These are phyloP conservation scores for Tachina grossa DNA, from an alignment of 2,888 invertebrate species.

Conservation along the genomic window DNA sequence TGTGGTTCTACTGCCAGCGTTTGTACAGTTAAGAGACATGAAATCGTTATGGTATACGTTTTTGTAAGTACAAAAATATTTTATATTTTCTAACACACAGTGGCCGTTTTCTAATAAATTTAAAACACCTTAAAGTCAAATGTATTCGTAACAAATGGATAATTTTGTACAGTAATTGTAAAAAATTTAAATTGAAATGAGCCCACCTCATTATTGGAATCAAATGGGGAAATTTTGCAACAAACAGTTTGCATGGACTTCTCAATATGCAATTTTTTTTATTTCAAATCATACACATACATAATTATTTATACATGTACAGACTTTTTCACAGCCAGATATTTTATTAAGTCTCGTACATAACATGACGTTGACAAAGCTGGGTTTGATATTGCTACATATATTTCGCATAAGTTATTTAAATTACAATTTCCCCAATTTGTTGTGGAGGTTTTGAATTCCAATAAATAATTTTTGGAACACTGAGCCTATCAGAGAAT, in stretches of 20 bases:
- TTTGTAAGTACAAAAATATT: slow-evolving; percentile 74
- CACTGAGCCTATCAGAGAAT: too few relatives aligned
- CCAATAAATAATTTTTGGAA: too few relatives aligned
- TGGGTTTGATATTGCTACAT: too few relatives aligned
- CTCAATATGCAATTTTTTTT: background rate
- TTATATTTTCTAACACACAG: slow-evolving; percentile 13
- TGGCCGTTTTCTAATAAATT: slow-evolving; percentile 26
- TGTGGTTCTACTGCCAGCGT: slow-evolving; percentile 88
- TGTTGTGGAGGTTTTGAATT: too few relatives aligned
- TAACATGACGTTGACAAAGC: too few relatives aligned
- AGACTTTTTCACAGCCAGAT: too few relatives aligned
- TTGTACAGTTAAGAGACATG: slow-evolving; percentile 89
- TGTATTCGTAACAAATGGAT: background rate
- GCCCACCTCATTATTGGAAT: slow-evolving; percentile 24
- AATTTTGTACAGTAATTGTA: background rate
- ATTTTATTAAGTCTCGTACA: too few relatives aligned
- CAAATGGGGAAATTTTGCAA: background rate
- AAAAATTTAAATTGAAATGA: slow-evolving; percentile 18
- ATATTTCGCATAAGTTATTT: too few relatives aligned
- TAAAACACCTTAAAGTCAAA: background rate
- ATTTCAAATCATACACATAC: background rate
- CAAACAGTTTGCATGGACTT: background rate
- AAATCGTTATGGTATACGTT: slow-evolving; percentile 78
- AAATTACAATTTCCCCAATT: too few relatives aligned
- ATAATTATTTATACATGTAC: too few relatives aligned